Base-by-base conservation (phyloP, 2,113 vertebrate species). In the Acanthisitta chloris region DNA sequence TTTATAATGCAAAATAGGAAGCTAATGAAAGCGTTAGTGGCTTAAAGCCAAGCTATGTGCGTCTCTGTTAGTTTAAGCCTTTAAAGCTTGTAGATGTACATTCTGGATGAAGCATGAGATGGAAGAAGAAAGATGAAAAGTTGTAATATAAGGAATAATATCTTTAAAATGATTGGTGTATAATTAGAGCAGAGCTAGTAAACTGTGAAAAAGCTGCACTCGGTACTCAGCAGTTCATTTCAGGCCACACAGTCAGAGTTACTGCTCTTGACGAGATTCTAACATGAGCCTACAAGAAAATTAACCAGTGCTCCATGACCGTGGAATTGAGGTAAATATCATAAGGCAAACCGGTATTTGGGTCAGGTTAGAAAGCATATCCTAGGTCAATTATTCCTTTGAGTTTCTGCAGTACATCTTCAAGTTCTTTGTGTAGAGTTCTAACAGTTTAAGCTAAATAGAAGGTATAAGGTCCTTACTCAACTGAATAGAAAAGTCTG, bases 181-280 rank as follows among this genome's bases (percentile, higher is more conserved):
- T 91, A 92, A 86, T 57, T 88, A 74, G 74, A 93, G 51, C 92
- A 90, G 87, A 88, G 83, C 54, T 82, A 94, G 93, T 65, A 90
- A 92, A 85, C 54, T 49, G 14, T 28, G 33, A 59, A 83, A 82
- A 97, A 90, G 54, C 34, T 4, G 4, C 9, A 14, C 21, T 90
- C 1, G 4, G 4, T 80, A 43, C 23, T 70, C 46, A 52, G 51
- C 24, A 74, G 92, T 90, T 94, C 85, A 93, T 90, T 88, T 93
- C 76, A 81, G 88, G 94, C 58, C 67, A 86, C 1, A 6, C 24
- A 65, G 65, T 42, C 40, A 55, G 29, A 51, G 33, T 36, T 81
- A 26, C 28, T 82, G 34, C 33, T 25, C 17, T 79, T 72, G 7
- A 61, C 81, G 40, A 81, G 52, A 70, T 78, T 51, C 72, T 94